Evolutionary conservation across 2,888 invertebrate species (phyloP).

Genomic region (Agriotes lineatus): DNA sequence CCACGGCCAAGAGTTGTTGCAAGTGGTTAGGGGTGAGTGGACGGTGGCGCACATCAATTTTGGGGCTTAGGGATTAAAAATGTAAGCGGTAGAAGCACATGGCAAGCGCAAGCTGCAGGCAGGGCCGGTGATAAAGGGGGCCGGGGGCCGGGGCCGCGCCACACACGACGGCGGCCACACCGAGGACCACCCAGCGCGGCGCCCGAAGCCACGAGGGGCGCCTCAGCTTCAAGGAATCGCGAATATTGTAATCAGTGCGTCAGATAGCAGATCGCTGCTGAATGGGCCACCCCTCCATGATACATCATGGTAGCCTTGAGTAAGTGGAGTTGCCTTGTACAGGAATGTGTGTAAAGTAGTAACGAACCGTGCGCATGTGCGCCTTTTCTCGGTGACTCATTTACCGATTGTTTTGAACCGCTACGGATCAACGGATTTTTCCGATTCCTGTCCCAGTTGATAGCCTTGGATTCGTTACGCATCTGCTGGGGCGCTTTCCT

Average conservation of each 20-base stretch:
- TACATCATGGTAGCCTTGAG: slow-evolving; percentile 52
- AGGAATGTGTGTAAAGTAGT: slow-evolving; percentile 46
- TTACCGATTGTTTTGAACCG: slow-evolving; percentile 29
- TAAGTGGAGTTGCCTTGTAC: slow-evolving; percentile 44
- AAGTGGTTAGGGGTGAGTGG: not conserved
- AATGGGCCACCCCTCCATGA: slow-evolving; percentile 52
- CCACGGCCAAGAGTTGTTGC: no score
- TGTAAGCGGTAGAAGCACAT: slow-evolving; percentile 48
- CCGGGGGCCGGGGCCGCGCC: slow-evolving; percentile 55
- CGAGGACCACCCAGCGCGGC: slow-evolving; percentile 64
- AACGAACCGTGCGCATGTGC: slow-evolving; percentile 39
- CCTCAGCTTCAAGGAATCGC: slow-evolving; percentile 57
- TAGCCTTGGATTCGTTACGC: slow-evolving; percentile 16
- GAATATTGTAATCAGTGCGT: slow-evolving; percentile 59
- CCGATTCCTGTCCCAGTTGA: not conserved
- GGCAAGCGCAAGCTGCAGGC: slow-evolving; percentile 51
- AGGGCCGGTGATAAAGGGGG: slow-evolving; percentile 50
- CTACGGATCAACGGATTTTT: slow-evolving; percentile 13
- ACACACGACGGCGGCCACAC: slow-evolving; percentile 67
- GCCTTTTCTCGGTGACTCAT: slow-evolving; percentile 35
- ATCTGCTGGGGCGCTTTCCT: slow-evolving; percentile 2
- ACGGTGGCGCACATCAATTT: slow-evolving; percentile 21
- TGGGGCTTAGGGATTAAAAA: slow-evolving; percentile 36
- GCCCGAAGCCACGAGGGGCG: slow-evolving; percentile 54
- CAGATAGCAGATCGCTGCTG: slow-evolving; percentile 54